Evolutionary conservation across 1,140 invertebrate species (phyloP), one percentile per base, ranked within the genome.

Genomic region (Ceratitis capitata): DNA sequence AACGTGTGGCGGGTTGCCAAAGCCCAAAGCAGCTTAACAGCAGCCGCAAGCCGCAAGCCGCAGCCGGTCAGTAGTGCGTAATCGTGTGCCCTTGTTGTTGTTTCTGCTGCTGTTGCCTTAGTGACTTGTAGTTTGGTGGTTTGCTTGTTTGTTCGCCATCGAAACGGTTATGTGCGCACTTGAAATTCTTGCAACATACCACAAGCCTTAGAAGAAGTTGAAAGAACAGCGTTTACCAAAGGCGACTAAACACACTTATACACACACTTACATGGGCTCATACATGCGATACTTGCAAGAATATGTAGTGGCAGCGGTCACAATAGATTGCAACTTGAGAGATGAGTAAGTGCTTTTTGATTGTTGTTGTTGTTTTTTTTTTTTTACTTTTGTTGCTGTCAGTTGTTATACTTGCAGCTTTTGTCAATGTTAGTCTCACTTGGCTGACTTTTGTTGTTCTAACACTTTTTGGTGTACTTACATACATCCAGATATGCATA

Each of bases 21-120:
- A 23, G 23, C 26, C 23, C 10, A 1, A 14, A 29, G 56, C 29
- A 12, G 56, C 56, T 26, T 29, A 23, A 26, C 56, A 32, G 26
- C 12, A 19, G 51, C 16, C 4, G 49, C 26, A 61, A 5, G 6
- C 23, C 19, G 10, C 5, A 29, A 12, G 26, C 58, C n/a, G n/a
- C 58, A 35, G 61, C 32, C 61, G 61, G 61, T 69, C 61, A 69
- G 61, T 69, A 69, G 61, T 69, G 61, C 61, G 61, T 69, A 69
- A 39, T 69, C 61, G 61, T 39, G 61, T 32, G 26, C 26, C 58
- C 26, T 39, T 69, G 32, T 69, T 69, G 14, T 32, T 69, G 16
- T 6, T n/a, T 69, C 39, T 69, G 26, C 32, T 39, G 7, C 14
- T 64, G 32, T 69, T 16, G 32, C 14, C 3, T 9, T 35, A 45